Base-by-base conservation (phyloP, 2,888 invertebrate genomes). In the Troides helena region DNA sequence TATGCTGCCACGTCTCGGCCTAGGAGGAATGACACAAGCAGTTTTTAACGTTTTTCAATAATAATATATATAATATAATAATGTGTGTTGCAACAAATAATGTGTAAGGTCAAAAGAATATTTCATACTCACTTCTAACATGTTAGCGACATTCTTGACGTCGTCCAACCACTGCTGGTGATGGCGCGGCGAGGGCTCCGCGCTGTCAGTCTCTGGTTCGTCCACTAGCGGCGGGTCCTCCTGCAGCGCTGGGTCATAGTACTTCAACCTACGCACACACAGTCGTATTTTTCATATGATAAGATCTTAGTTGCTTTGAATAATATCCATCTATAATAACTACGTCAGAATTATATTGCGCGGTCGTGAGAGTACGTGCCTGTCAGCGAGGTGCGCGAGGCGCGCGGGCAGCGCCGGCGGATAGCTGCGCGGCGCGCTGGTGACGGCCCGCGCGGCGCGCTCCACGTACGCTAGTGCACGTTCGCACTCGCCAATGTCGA, bases 381-480 rank as follows among this genome's bases (percentile, higher is more conserved):
- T 76, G 78, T 78, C 81, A 1, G 80, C 80, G 58, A 79, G 74
- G 23, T 50, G 65, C 14, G 76, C 72, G 56, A 77, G 53, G 64
- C 71, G 68, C 74, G 86, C 78, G 74, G 89, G 86, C 71, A 95
- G 92, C 72, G 90, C 88, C 68, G 93, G 86, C 82, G 63, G 84
- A 84, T 94, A 93, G 71, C 84, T 85, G 8, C 85, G 79, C 4
- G 95, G 94, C 79, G 94, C 93, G 74, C 92, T 92, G 10, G 94
- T 89, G 59, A 97, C 94, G 70, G 95, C 95, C 30, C 93, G 90
- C 12, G 96, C 94, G 58, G 98, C 95, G 77, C 95, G 95, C 93
- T 98, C 98, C 81, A 95, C 94, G 91, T 98, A 98, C 74, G 95
- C 94, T 74, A 98, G 91, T 68, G 98, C 96, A 85, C 97, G 97